Percentiles rank a stretch among this genome's conserved stretches.
Evolutionary conservation across 2,888 invertebrate genomes (phyloP).

Genomic region (Caenorhabditis sp.): DNA sequence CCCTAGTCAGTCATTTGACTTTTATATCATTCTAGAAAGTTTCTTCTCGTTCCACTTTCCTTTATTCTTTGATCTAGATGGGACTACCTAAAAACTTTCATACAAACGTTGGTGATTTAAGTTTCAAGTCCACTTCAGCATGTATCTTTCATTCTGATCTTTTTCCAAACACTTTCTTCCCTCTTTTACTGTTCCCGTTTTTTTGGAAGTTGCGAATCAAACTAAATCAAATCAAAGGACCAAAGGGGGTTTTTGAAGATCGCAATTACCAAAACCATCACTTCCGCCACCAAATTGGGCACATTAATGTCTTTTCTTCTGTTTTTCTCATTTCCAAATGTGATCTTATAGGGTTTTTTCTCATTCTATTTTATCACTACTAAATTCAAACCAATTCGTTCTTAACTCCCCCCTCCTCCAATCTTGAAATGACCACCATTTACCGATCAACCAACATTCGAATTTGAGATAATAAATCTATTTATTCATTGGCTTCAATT

Average conservation of each 20-base stretch:
- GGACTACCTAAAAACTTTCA: not conserved
- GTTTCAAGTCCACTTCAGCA: slow-evolving; percentile 19
- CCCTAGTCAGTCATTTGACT: not conserved
- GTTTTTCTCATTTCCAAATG: slow-evolving; percentile 54
- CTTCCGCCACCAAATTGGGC: not conserved
- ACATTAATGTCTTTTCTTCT: slow-evolving; percentile 16
- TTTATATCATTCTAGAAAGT: not conserved
- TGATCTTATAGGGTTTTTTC: slow-evolving; percentile 56
- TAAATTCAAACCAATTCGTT: slow-evolving; percentile 3
- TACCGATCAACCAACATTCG: not conserved
- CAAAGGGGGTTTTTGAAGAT: slow-evolving; percentile 1
- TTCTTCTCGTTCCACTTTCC: slow-evolving; percentile 3
- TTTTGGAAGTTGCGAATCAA: slow-evolving; percentile 19
- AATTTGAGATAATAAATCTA: not conserved
- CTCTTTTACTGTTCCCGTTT: slow-evolving; percentile 16
- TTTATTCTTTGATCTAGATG: slow-evolving; percentile 8
- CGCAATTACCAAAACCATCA: slow-evolving; percentile 8
- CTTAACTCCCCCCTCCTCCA: slow-evolving; percentile 13
- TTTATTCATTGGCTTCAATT: slow-evolving; percentile 9
- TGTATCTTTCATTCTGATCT: slow-evolving; percentile 40
- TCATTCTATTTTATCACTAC: slow-evolving; percentile 48
- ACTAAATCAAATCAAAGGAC: slow-evolving; percentile 2
- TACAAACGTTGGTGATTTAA: slow-evolving; percentile 40
- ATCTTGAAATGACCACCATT: not conserved
- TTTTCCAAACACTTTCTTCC: slow-evolving; percentile 8